phyloP scores from a whole-genome alignment of 2,113 vertebrate genomes.

The Paedocypris sp. region DNA sequence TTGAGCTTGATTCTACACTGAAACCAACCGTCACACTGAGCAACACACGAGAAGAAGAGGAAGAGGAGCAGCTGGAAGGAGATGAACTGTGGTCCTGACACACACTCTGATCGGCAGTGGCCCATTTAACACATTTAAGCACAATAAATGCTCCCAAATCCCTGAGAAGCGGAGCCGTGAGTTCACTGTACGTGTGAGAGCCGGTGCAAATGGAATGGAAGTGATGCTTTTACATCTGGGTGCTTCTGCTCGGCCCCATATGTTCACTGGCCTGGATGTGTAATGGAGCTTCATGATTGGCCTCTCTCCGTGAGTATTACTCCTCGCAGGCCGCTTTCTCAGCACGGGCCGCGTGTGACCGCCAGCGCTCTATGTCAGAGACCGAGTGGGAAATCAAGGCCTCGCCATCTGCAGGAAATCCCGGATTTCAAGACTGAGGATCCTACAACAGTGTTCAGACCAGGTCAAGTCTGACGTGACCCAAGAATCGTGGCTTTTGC shows the following conservation, averaged over 20 bases:
- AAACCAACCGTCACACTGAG: too few relatives aligned
- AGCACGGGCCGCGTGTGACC: not conserved
- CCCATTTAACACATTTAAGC: conserved; percentile 50
- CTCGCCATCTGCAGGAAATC: too few relatives aligned
- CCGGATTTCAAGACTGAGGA: too few relatives aligned
- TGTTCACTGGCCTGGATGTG: conserved; percentile 49
- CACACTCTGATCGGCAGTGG: conserved; percentile 30
- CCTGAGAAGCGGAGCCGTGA: too few relatives aligned
- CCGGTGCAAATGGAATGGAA: not conserved
- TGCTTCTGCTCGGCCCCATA: conserved; percentile 38
- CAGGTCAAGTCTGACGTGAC: too few relatives aligned
- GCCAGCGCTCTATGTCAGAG: not conserved
- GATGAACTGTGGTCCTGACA: too few relatives aligned
- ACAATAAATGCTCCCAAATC: conserved; percentile 5
- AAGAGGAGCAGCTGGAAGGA: too few relatives aligned
- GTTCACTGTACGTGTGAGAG: conserved; percentile 3
- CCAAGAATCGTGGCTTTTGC: not conserved
- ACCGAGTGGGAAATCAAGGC: too few relatives aligned
- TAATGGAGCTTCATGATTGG: conserved; percentile 41
- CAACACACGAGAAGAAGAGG: too few relatives aligned
- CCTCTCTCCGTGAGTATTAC: conserved; percentile 16
- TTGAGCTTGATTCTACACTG: too few relatives aligned
- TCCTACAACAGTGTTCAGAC: too few relatives aligned
- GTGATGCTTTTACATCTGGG: not conserved
- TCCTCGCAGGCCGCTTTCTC: not conserved